A percentile compares a stretch with the other conserved stretches of the same genome.
These are phyloP conservation scores for Drosophila melanogaster DNA, from an alignment of 1,140 invertebrate genomes.

Conservation along the genomic window DNA sequence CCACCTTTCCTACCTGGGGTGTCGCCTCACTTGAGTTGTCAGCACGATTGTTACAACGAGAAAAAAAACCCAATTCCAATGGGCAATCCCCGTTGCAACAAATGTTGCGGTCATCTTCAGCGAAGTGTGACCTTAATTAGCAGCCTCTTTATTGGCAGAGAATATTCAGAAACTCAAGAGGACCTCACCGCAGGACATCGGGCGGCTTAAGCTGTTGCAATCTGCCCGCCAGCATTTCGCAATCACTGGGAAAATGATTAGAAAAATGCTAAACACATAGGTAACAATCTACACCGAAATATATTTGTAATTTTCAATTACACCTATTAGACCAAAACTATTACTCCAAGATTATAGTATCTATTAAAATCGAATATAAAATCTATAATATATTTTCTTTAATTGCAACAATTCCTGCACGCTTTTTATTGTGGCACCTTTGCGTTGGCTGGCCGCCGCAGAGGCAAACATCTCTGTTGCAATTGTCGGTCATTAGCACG, in stretches of 20 bases:
- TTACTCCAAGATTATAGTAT: too few relatives aligned
- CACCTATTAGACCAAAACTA: too few relatives aligned
- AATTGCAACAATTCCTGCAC: not conserved
- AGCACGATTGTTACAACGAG: conserved; percentile 46
- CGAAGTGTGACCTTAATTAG: conserved; percentile 57
- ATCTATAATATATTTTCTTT: too few relatives aligned
- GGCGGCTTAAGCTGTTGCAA: conserved; percentile 17
- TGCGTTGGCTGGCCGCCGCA: conserved; percentile 28
- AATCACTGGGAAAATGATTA: conserved; percentile 4
- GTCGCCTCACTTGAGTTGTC: conserved; percentile 51
- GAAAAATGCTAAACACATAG: too few relatives aligned
- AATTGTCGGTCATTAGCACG: conserved; percentile 57
- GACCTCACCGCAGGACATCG: conserved; percentile 31
- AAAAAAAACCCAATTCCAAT: conserved; percentile 12
- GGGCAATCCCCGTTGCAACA: conserved; percentile 8
- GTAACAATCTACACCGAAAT: too few relatives aligned
- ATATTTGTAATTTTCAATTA: too few relatives aligned
- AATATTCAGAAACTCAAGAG: not conserved
- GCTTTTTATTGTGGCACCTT: conserved; percentile 5
- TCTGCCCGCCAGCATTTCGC: conserved; percentile 6
- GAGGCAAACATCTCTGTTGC: conserved; percentile 35
- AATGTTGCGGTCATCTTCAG: conserved; percentile 42
- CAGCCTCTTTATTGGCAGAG: too few relatives aligned
- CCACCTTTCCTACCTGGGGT: conserved; percentile 21
- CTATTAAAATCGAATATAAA: not conserved